phyloP scores from a whole-genome alignment of 2,797 vertebrate genomes.

The Acanthurus lineatus region DNA sequence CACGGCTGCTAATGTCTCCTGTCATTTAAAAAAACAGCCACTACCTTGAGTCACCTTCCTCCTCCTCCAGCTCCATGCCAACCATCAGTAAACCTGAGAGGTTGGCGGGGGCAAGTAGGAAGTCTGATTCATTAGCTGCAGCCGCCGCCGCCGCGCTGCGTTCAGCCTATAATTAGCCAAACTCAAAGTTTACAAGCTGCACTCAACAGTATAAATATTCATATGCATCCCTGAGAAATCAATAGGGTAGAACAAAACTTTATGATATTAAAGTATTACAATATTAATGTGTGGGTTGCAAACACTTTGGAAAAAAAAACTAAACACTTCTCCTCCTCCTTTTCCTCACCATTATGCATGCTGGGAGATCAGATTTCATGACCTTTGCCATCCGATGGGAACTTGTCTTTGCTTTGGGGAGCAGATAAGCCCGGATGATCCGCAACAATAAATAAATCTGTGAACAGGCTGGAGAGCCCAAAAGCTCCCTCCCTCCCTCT shows the following conservation, averaged over 20 bases:
- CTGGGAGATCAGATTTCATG: conserved; percentile 74
- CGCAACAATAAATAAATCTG: conserved; percentile 81
- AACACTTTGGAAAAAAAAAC: conserved; percentile 64
- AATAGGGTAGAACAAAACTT: conserved; percentile 78
- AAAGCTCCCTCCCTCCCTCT: conserved; percentile 55
- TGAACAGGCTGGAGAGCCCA: conserved; percentile 70
- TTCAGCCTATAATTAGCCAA: conserved; percentile 68
- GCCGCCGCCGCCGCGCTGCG: conserved; percentile 25
- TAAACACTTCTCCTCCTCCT: conserved; percentile 47
- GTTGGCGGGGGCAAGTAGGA: conserved; percentile 56
- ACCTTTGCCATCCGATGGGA: conserved; percentile 76
- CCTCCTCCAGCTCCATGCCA: background rate
- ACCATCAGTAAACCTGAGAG: conserved; percentile 47
- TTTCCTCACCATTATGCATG: conserved; percentile 47
- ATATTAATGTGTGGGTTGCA: conserved; percentile 72
- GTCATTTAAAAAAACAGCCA: background rate
- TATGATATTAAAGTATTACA: conserved; percentile 76
- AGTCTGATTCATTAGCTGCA: conserved; percentile 61
- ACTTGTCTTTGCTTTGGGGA: conserved; percentile 71
- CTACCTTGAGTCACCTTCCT: conserved; percentile 11
- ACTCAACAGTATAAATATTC: conserved; percentile 74
- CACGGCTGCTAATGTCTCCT: background rate
- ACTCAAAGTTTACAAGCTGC: conserved; percentile 68
- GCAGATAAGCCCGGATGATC: conserved; percentile 82
- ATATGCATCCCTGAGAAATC: conserved; percentile 72